phyloP scores from a whole-genome alignment of 2,113 vertebrate species.

The Psittacus erithacus region DNA sequence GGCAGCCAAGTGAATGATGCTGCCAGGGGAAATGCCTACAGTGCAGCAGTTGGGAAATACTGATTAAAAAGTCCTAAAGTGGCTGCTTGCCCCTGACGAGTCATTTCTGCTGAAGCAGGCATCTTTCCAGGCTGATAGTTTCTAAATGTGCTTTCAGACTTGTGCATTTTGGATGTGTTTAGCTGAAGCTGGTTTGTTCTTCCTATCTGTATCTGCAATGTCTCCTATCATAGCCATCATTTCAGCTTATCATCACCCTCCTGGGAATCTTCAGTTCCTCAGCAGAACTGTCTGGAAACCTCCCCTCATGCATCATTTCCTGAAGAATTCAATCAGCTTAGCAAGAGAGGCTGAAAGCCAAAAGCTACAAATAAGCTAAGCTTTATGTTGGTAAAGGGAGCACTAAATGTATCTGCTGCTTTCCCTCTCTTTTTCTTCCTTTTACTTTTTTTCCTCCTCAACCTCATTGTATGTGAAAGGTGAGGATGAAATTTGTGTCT shows the following conservation, averaged over 20 bases:
- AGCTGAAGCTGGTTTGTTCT: background rate
- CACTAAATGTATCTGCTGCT: background rate
- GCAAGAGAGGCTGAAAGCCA: background rate
- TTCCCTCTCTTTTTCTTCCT: background rate
- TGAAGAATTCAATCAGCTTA: slow-evolving; percentile 1
- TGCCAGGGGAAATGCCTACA: slow-evolving; percentile 3
- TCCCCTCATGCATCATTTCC: background rate
- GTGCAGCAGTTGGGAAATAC: slow-evolving; percentile 11
- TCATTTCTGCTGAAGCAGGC: slow-evolving; percentile 9
- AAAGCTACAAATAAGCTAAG: background rate
- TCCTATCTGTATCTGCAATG: background rate
- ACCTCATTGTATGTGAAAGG: background rate
- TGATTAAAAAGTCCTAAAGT: background rate
- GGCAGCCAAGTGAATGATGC: background rate
- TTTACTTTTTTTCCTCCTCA: background rate
- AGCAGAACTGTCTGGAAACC: background rate
- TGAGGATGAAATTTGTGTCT: background rate
- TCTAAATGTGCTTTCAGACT: background rate
- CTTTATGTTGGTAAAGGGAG: background rate
- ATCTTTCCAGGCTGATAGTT: background rate
- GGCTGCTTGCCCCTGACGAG: background rate
- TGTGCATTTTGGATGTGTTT: background rate
- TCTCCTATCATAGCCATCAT: background rate
- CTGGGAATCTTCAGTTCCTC: slow-evolving; percentile 24
- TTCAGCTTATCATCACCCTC: background rate